Conservation (phyloP, 2,797 vertebrate species). For the Danio jaintianensis region DNA sequence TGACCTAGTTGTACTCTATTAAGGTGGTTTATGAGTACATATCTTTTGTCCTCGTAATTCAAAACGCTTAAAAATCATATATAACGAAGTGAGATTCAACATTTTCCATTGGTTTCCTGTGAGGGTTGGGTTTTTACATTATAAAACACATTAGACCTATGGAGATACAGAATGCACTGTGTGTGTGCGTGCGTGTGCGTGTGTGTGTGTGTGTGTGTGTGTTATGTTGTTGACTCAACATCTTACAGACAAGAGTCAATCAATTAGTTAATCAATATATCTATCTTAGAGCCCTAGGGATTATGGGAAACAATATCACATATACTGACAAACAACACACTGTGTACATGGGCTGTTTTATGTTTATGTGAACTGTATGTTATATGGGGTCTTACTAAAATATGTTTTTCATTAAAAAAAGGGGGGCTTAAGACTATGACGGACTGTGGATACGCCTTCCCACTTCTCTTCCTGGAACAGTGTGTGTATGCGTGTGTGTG, state of each 20-base stretch:
- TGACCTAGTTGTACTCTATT: too few relatives aligned
- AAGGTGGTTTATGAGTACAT: too few relatives aligned
- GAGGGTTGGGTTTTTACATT: too few relatives aligned
- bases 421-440: constrained; percentile 34
- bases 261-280: constrained; percentile 80
- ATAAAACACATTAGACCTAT: too few relatives aligned
- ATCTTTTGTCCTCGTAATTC: too few relatives aligned
- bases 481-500: neutral
- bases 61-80: too few relatives aligned
- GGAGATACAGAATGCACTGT: too few relatives aligned
- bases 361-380: neutral
- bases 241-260: constrained; percentile 75
- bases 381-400: constrained; percentile 14
- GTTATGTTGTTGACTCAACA: constrained; percentile 73
- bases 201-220: neutral
- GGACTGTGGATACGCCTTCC: constrained; percentile 33
- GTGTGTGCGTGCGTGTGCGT: constrained; percentile 51
- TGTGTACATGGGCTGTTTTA: constrained; percentile 15
- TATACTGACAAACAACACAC: neutral
- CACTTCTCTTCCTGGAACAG: constrained; percentile 39
- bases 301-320: constrained; percentile 55
- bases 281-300: constrained; percentile 71
- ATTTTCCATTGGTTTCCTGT: too few relatives aligned
- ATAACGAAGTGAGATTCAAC: too few relatives aligned
- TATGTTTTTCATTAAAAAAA: constrained; percentile 53